These are phyloP conservation scores for Pseudopipra pipra DNA, from an alignment of 2,113 vertebrate genomes.

Conservation along the genomic window DNA sequence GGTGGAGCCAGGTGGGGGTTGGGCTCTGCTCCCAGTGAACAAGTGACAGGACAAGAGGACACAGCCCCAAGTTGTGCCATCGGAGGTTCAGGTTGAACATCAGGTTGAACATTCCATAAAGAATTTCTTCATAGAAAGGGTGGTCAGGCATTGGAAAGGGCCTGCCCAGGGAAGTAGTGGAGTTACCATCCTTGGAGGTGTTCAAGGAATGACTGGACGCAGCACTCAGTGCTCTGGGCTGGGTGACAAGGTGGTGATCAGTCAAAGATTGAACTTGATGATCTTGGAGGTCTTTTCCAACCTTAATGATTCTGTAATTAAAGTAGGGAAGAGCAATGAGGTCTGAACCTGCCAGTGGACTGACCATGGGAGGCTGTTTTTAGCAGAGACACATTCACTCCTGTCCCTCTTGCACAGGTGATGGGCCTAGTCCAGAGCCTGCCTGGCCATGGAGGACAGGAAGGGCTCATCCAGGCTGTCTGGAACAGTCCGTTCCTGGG, in stretches of 20 bases:
- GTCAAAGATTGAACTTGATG: neutral
- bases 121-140: neutral
- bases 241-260: neutral
- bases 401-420: neutral
- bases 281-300: neutral
- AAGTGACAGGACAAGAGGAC: neutral
- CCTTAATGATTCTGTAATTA: neutral
- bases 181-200: neutral
- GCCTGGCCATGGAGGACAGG: neutral
- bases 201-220: neutral
- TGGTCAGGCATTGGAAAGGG: neutral
- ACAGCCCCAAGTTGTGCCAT: neutral
- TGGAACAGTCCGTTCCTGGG: neutral
- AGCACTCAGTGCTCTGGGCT: neutral
- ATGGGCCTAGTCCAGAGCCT: neutral
- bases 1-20: rapidly evolving
- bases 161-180: neutral
- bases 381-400: neutral
- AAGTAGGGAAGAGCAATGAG: neutral
- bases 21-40: neutral
- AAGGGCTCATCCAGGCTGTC: neutral
- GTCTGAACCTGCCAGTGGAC: neutral
- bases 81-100: neutral
- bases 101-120: neutral
- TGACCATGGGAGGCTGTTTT: neutral